A percentile compares a stretch with the other conserved stretches of the same genome.
Evolutionary conservation across 1,140 invertebrate species (phyloP).

Genomic region (Drosophila serrata): DNA sequence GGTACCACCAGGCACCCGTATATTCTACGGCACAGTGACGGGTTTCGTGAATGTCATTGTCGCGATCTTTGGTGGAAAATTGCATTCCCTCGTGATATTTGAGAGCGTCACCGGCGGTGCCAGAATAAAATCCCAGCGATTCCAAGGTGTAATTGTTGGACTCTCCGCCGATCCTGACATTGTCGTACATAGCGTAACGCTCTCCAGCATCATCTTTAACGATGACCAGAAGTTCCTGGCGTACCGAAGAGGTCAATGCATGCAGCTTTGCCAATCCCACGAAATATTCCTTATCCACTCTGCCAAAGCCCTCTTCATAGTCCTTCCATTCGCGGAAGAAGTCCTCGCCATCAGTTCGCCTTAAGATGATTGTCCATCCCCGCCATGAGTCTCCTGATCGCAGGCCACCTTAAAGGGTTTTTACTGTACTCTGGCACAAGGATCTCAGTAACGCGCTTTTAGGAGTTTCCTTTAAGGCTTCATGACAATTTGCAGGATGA

Average conservation of each 20-base stretch:
- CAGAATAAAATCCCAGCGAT: background rate
- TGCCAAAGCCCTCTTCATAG: background rate
- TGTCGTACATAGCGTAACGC: background rate
- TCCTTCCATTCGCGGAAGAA: constrained; percentile 1
- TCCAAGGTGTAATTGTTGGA: constrained; percentile 6
- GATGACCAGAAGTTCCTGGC: background rate
- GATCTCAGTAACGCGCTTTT: background rate
- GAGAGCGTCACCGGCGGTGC: background rate
- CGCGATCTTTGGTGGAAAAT: constrained; percentile 5
- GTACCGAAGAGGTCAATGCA: background rate
- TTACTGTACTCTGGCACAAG: background rate
- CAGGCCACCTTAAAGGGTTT: background rate
- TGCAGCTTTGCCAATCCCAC: background rate
- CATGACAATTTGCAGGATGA: background rate
- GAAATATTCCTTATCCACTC: background rate
- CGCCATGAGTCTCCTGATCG: background rate
- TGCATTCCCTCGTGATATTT: background rate
- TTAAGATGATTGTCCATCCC: constrained; percentile 1
- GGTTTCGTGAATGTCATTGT: background rate
- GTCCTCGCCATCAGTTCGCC: background rate
- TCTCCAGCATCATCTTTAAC: background rate
- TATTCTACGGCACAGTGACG: background rate
- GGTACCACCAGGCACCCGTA: background rate
- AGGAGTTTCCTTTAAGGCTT: background rate
- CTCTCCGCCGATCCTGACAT: background rate